Evolutionary conservation across 2,888 invertebrate species (phyloP).

Genomic region (Quadriops clusia): DNA sequence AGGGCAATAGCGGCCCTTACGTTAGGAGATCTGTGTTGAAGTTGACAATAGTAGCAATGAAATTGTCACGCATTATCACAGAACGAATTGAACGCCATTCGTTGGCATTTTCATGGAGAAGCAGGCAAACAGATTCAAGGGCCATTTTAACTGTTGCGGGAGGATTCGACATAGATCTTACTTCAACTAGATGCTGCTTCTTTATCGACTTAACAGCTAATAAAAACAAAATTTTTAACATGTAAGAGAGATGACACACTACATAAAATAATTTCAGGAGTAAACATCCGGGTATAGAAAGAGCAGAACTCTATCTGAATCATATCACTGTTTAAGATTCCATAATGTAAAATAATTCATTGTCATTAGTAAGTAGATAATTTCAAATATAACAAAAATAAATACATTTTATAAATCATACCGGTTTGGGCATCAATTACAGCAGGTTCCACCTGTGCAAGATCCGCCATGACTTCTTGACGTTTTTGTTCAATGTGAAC

Average conservation of each 20-base stretch:
- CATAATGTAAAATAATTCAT: not conserved
- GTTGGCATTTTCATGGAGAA: conserved; percentile 80
- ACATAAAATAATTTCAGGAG: not conserved
- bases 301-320: too few relatives aligned
- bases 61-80: conserved; percentile 89
- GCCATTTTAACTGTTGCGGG: conserved; percentile 87
- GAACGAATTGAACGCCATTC: conserved; percentile 91
- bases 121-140: conserved; percentile 85
- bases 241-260: too few relatives aligned
- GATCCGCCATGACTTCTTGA: conserved; percentile 87
- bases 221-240: conserved; percentile 20
- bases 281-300: too few relatives aligned
- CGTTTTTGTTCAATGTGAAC: conserved; percentile 89
- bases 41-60: conserved; percentile 87
- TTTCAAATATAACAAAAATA: conserved; percentile 6
- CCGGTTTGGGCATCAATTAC: conserved; percentile 97
- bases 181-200: conserved; percentile 91
- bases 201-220: conserved; percentile 89
- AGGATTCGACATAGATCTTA: conserved; percentile 89
- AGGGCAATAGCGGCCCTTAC: conserved; percentile 47
- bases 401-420: conserved; percentile 26
- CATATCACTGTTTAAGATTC: not conserved
- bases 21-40: conserved; percentile 86
- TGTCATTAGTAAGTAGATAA: conserved; percentile 1
- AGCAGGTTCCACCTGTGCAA: conserved; percentile 96